These are phyloP conservation scores for Zaprionus ghesquierei DNA, from an alignment of 1,140 invertebrate genomes.

Conservation along the genomic window DNA sequence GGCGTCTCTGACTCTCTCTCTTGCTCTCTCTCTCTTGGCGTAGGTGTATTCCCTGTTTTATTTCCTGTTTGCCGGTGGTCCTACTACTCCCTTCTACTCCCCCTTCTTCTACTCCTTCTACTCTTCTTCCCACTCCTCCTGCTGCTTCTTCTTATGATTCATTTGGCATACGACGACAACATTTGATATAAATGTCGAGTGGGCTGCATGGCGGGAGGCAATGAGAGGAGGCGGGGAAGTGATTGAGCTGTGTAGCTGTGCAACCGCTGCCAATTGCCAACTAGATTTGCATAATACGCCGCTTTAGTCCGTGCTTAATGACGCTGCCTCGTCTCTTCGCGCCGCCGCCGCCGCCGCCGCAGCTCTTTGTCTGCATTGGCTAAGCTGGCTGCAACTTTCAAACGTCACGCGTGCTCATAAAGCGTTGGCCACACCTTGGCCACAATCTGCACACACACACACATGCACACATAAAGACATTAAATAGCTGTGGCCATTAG, in stretches of 20 bases:
- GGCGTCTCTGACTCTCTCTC: constrained; percentile 60
- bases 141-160: constrained; percentile 61
- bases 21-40: constrained; percentile 3
- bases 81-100: not conserved
- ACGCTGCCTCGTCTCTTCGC: not conserved
- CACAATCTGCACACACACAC: constrained; percentile 2
- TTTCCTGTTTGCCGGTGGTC: constrained; percentile 78
- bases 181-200: constrained; percentile 74
- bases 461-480: not conserved
- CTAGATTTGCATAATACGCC: constrained; percentile 62
- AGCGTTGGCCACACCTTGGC: constrained; percentile 21
- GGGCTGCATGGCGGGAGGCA: not conserved
- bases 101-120: not conserved
- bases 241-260: constrained; percentile 41
- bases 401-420: constrained; percentile 62
- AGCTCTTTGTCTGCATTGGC: not conserved
- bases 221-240: not conserved
- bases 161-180: constrained; percentile 67
- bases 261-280: constrained; percentile 25
- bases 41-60: constrained; percentile 60
- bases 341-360: not conserved
- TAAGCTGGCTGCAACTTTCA: constrained; percentile 56
- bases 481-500: constrained; percentile 48
- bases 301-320: not conserved
- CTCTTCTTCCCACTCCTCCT: not conserved